Conservation (phyloP, 2,113 vertebrate species). For the Prolemur simus region DNA sequence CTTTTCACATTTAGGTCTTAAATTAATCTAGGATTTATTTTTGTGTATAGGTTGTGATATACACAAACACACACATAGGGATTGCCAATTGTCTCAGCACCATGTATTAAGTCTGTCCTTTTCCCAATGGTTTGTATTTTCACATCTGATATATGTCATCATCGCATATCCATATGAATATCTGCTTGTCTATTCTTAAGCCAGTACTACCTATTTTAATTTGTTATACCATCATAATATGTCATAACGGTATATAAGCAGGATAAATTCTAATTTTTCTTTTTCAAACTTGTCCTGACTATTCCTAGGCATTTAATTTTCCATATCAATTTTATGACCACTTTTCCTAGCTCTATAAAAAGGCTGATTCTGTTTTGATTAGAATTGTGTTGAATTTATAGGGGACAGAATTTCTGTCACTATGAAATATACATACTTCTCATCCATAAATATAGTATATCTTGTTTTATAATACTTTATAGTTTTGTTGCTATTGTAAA, state of each 20-base stretch:
- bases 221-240: not conserved
- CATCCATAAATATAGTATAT: slow-evolving; percentile 7
- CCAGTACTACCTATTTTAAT: not conserved
- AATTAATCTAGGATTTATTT: not conserved
- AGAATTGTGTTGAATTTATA: slow-evolving; percentile 16
- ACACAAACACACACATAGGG: not conserved
- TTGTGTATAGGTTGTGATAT: not conserved
- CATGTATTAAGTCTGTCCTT: not conserved
- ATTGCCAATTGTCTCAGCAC: not conserved
- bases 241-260: not conserved
- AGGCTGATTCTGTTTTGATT: not conserved
- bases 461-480: slow-evolving; percentile 1
- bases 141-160: not conserved
- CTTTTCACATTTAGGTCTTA: not conserved
- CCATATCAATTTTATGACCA: slow-evolving; percentile 5
- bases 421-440: slow-evolving; percentile 27
- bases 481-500: not conserved
- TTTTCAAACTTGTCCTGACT: not conserved
- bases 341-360: slow-evolving; percentile 15
- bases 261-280: slow-evolving; percentile 5
- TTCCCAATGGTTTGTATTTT: not conserved
- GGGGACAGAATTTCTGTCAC: not conserved
- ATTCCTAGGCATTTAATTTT: slow-evolving; percentile 3
- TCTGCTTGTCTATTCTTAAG: not conserved
- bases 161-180: not conserved